Evolutionary conservation across 2,113 vertebrate species (phyloP).

Genomic region (Triplophysa siluroides): DNA sequence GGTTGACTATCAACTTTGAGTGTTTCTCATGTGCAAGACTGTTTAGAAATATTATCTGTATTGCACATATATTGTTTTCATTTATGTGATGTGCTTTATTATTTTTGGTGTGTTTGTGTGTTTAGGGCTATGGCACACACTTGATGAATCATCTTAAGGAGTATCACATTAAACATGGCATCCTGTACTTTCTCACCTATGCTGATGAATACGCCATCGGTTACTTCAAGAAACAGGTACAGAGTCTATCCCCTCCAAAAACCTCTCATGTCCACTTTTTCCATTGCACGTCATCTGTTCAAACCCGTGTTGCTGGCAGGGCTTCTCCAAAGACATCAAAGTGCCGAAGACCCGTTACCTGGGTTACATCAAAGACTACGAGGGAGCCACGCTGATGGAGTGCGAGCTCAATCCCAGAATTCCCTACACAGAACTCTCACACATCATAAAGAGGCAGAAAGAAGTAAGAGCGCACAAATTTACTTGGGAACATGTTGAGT

Average conservation of each 20-base stretch:
- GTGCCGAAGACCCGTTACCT: slow-evolving; percentile 96
- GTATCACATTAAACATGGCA: slow-evolving; percentile 98
- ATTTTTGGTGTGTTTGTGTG: not conserved
- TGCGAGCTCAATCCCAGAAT: slow-evolving; percentile 97
- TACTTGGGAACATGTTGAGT: not conserved
- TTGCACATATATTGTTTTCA: no score
- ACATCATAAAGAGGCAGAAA: slow-evolving; percentile 99
- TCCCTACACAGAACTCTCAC: slow-evolving; percentile 97
- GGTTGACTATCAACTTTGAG: no score
- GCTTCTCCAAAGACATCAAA: slow-evolving; percentile 99
- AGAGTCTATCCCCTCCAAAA: not conserved
- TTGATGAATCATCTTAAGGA: slow-evolving; percentile 99
- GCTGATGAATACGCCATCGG: slow-evolving; percentile 96
- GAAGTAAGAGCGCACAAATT: slow-evolving; percentile 73
- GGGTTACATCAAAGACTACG: slow-evolving; percentile 98
- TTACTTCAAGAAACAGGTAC: slow-evolving; percentile 99
- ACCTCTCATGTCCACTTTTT: not conserved
- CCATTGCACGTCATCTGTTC: not conserved
- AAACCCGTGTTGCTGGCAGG: slow-evolving; percentile 68
- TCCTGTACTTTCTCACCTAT: slow-evolving; percentile 97
- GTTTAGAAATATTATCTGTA: no score
- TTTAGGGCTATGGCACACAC: slow-evolving; percentile 94
- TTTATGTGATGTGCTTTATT: no score
- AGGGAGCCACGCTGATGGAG: slow-evolving; percentile 97
- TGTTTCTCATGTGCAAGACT: no score